A percentile compares a stretch with the other conserved stretches of the same genome.
Conservation (phyloP, 2,113 vertebrate genomes). For the Meleagris gallopavo region DNA sequence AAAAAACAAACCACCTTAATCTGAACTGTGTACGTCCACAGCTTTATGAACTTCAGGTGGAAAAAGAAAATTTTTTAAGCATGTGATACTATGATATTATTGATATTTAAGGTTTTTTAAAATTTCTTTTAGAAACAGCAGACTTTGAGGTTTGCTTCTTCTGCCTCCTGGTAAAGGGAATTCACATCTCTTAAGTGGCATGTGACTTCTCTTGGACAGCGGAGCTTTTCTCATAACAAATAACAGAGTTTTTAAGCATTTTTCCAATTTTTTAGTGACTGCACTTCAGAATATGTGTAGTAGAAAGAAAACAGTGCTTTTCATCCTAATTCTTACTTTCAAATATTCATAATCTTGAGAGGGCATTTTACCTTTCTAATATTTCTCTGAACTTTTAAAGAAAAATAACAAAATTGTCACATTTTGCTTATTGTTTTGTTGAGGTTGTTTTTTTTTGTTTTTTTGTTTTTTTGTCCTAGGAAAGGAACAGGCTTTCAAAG, state of each 20-base stretch:
- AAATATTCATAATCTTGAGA: background rate
- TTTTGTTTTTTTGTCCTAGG: no score
- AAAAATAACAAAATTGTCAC: no score
- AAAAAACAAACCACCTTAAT: background rate
- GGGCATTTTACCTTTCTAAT: no score
- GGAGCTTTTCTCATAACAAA: background rate
- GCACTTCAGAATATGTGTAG: background rate
- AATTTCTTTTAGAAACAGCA: background rate
- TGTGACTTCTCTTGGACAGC: background rate
- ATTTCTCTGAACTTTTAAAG: no score
- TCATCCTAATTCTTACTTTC: background rate
- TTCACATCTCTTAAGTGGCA: background rate
- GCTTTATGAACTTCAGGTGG: background rate
- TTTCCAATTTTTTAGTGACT: background rate
- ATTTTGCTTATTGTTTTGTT: no score
- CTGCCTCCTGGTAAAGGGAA: background rate
- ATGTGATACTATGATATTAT: background rate
- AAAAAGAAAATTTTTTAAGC: background rate
- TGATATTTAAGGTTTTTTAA: background rate
- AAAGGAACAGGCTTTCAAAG: no score
- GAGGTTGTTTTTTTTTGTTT: no score
- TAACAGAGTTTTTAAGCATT: background rate
- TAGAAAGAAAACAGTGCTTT: background rate
- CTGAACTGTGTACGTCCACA: background rate
- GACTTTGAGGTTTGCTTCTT: background rate